phyloP scores from a whole-genome alignment of 2,797 vertebrate species.

The Thripadectes ignobilis region DNA sequence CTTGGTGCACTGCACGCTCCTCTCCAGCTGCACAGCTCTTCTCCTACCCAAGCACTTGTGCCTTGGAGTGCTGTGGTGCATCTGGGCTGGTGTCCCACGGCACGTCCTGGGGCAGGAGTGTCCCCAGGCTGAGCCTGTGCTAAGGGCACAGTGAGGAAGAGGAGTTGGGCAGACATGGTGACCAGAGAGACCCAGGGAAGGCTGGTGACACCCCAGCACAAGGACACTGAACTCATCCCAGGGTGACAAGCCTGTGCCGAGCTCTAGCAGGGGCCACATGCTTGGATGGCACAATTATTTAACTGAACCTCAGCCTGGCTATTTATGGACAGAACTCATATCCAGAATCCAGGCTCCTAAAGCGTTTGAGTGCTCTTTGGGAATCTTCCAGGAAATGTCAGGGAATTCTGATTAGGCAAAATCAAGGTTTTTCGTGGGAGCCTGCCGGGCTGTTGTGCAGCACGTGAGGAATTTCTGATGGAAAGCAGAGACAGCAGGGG shows the following conservation, averaged over 20 bases:
- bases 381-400: slow-evolving; percentile 45
- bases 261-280: not conserved
- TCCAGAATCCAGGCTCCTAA: not conserved
- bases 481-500: not conserved
- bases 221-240: rapidly evolving
- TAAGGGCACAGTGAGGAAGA: not conserved
- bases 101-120: not conserved
- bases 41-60: not conserved
- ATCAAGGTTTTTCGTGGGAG: not conserved
- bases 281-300: not conserved
- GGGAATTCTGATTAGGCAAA: slow-evolving; percentile 47
- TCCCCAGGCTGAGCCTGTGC: not conserved
- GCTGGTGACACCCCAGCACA: not conserved
- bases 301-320: slow-evolving; percentile 19
- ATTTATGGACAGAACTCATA: slow-evolving; percentile 42
- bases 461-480: not conserved
- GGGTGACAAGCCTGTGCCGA: not conserved
- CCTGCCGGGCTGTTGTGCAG: not conserved
- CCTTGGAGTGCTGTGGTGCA: rapidly evolving
- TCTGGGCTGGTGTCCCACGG: not conserved
- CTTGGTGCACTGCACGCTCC: not conserved
- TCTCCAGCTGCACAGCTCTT: not conserved
- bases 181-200: not conserved
- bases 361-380: not conserved
- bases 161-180: not conserved